Conservation (phyloP, 2,888 invertebrate species). For the Syrista parreyssii region DNA sequence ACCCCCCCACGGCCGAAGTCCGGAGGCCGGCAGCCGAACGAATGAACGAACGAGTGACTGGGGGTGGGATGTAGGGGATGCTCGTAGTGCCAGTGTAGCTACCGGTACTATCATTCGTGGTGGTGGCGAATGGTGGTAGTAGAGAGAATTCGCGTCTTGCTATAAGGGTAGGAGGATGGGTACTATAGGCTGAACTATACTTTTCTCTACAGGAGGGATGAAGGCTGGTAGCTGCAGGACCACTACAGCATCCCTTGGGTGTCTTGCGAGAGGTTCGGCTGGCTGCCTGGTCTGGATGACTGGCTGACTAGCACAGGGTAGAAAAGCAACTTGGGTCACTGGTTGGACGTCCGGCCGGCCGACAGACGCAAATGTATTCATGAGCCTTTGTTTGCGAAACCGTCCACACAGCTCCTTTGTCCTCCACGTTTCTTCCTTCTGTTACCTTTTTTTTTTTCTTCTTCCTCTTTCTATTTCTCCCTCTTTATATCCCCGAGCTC, state of each 20-base stretch:
- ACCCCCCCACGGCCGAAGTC: conserved; percentile 53
- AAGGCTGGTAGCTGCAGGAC: conserved; percentile 3
- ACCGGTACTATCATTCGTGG: conserved; percentile 1
- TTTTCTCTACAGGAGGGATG: background rate
- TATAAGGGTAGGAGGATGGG: background rate
- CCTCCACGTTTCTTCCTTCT: conserved; percentile 15
- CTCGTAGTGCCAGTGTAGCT: background rate
- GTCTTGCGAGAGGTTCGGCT: conserved; percentile 4
- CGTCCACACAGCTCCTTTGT: conserved; percentile 36
- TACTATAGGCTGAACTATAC: conserved; percentile 3
- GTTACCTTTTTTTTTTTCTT: conserved; percentile 1
- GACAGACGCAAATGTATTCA: conserved; percentile 43
- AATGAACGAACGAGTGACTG: conserved; percentile 32
- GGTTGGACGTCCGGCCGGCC: conserved; percentile 11
- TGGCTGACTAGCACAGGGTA: background rate
- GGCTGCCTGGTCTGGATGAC: background rate
- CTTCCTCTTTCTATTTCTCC: conserved; percentile 12
- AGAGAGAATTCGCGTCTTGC: background rate
- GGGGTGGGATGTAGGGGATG: background rate
- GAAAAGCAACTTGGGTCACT: background rate
- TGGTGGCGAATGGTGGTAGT: background rate
- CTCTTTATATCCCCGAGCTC: conserved; percentile 15
- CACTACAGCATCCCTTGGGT: background rate
- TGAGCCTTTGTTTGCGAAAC: conserved; percentile 44
- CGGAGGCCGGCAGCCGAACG: conserved; percentile 43